Conservation (phyloP, 2,113 vertebrate species). For the Hypanus sabinus region DNA sequence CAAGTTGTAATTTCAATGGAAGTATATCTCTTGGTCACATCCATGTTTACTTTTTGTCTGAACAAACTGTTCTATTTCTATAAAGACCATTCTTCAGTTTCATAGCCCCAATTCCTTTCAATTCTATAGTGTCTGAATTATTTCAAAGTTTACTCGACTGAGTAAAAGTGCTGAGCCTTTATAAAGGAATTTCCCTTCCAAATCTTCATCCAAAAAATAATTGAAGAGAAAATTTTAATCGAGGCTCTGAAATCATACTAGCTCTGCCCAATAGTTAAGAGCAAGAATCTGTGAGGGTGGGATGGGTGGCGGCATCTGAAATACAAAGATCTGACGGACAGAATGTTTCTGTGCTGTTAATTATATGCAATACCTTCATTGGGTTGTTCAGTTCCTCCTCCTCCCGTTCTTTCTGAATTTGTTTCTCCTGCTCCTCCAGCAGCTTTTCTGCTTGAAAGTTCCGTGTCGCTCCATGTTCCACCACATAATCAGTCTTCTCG, state of each 20-base stretch:
- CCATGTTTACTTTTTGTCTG: not conserved
- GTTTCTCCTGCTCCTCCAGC: conserved; percentile 85
- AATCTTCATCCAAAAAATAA: not conserved
- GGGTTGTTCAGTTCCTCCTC: conserved; percentile 96
- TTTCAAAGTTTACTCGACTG: not conserved
- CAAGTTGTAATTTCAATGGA: not conserved
- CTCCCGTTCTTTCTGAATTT: conserved; percentile 76
- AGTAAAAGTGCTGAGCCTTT: not conserved
- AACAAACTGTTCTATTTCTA: not conserved
- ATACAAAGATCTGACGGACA: not conserved
- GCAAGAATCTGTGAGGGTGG: not conserved
- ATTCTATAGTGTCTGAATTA: not conserved
- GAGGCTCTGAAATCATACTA: not conserved
- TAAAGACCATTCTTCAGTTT: not conserved
- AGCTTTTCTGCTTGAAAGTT: conserved; percentile 95
- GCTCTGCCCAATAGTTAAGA: too few relatives aligned
- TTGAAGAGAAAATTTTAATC: not conserved
- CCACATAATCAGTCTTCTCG: conserved; percentile 88
- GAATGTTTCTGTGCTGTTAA: not conserved
- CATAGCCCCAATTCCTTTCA: not conserved
- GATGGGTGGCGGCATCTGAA: not conserved
- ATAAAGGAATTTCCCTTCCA: not conserved
- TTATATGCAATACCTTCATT: conserved; percentile 75
- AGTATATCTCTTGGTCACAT: not conserved
- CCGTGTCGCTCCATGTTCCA: conserved; percentile 87